Percentiles rank a stretch among this genome's conserved stretches.
phyloP scores from a whole-genome alignment of 2,888 invertebrate genomes.

The Cloeon dipterum region DNA sequence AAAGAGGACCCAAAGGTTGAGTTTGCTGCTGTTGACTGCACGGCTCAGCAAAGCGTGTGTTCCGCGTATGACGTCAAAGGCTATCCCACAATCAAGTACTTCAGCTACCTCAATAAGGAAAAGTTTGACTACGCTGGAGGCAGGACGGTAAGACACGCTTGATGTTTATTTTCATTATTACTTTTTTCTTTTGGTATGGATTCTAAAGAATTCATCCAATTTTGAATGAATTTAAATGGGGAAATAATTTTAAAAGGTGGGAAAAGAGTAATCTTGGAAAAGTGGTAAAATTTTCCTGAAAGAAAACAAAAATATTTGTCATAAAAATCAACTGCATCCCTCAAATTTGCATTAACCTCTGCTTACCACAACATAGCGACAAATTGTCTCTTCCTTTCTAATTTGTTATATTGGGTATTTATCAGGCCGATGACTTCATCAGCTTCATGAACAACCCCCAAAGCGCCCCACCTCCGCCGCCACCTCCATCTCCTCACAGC shows the following conservation, averaged over 20 bases:
- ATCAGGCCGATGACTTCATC: constrained; percentile 39
- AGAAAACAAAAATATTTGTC: not conserved
- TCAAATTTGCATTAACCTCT: no score
- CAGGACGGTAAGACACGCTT: constrained; percentile 42
- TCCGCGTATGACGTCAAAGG: constrained; percentile 46
- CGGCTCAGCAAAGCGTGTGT: constrained; percentile 36
- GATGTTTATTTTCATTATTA: no score
- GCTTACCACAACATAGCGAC: no score
- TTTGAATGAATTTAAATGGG: no score
- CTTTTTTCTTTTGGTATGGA: no score
- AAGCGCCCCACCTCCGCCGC: constrained; percentile 12
- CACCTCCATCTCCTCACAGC: constrained; percentile 15
- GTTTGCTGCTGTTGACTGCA: constrained; percentile 68
- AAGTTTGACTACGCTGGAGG: constrained; percentile 37
- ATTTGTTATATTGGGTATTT: constrained; percentile 8
- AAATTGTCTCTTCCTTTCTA: not conserved
- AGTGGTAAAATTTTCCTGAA: not conserved
- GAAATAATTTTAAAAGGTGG: no score
- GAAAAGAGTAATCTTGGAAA: not conserved
- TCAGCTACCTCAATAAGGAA: constrained; percentile 53
- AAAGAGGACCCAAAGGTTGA: constrained; percentile 54
- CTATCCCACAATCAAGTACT: constrained; percentile 72
- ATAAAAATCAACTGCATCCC: not conserved
- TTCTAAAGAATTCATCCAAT: no score
- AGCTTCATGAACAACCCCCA: constrained; percentile 31